A percentile compares a stretch with the other conserved stretches of the same genome.
These are phyloP conservation scores for Dicyrtomina minuta DNA, from an alignment of 2,888 invertebrate genomes.

Conservation along the genomic window DNA sequence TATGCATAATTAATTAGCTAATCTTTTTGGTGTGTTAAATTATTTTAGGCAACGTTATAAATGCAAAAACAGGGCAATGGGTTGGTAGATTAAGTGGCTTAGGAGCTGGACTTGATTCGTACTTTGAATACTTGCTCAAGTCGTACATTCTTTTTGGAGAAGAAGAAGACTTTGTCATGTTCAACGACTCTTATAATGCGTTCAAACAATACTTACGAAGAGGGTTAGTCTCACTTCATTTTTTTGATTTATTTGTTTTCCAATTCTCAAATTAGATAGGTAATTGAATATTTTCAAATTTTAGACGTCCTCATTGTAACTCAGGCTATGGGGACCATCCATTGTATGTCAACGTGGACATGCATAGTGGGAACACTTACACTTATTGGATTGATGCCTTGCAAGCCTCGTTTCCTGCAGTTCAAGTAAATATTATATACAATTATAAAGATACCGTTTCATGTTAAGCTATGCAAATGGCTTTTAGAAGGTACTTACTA, in stretches of 20 bases:
- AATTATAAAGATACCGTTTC: background rate
- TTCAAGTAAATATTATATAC: conserved; percentile 55
- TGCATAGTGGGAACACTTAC: conserved; percentile 62
- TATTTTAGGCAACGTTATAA: conserved; percentile 62
- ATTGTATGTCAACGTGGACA: conserved; percentile 67
- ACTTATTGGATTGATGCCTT: conserved; percentile 68
- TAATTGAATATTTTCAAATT: conserved; percentile 14
- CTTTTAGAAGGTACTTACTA: no score
- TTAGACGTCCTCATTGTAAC: conserved; percentile 60
- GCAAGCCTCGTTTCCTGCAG: conserved; percentile 60
- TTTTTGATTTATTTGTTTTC: background rate
- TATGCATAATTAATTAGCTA: conserved; percentile 2
- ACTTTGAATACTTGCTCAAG: conserved; percentile 64
- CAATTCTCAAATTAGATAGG: no score
- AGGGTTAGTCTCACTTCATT: conserved; percentile 58
- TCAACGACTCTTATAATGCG: conserved; percentile 62
- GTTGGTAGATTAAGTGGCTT: conserved; percentile 63
- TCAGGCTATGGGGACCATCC: conserved; percentile 63
- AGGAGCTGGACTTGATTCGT: conserved; percentile 66
- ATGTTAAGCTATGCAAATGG: background rate
- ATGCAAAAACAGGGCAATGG: conserved; percentile 67
- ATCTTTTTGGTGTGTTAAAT: conserved; percentile 18
- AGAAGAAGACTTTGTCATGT: conserved; percentile 61
- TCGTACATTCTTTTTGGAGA: conserved; percentile 66
- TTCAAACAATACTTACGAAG: conserved; percentile 63